Percentiles rank a stretch among this genome's conserved stretches.
Conservation (phyloP, 2,797 vertebrate genomes). For the Distichodus sexfasciatus region DNA sequence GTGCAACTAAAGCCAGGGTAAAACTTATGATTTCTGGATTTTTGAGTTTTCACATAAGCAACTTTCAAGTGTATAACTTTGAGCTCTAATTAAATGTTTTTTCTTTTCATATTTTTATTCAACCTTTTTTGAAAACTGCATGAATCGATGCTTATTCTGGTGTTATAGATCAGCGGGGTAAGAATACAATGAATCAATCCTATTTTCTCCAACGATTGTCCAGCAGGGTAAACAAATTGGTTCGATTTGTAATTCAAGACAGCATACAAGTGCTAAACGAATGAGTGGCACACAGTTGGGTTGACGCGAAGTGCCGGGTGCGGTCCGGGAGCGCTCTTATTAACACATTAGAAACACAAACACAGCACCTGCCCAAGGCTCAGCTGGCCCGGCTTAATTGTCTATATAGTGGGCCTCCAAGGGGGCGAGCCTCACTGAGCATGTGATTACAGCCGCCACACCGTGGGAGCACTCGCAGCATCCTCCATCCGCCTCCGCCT, state of each 20-base stretch:
- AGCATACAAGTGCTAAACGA: slow-evolving; percentile 33
- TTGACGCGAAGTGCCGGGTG: slow-evolving; percentile 10
- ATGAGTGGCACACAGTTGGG: slow-evolving; percentile 21
- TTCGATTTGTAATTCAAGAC: slow-evolving; percentile 40
- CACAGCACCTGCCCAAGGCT: slow-evolving; percentile 49
- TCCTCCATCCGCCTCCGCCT: neutral
- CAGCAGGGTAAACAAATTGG: slow-evolving; percentile 33
- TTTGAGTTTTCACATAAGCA: neutral
- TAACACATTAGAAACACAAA: slow-evolving; percentile 58
- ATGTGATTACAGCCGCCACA: slow-evolving; percentile 40
- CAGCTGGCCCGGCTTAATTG: slow-evolving; percentile 47
- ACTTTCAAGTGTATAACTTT: neutral
- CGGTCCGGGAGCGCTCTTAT: slow-evolving; percentile 42
- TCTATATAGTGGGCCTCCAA: slow-evolving; percentile 37
- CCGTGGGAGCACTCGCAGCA: slow-evolving; percentile 18
- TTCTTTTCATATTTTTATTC: neutral
- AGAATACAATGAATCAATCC: slow-evolving; percentile 8
- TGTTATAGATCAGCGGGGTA: neutral
- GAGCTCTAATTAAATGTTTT: neutral
- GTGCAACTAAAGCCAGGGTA: neutral
- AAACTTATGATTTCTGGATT: neutral
- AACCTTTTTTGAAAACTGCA: neutral
- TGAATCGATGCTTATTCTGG: slow-evolving; percentile 16
- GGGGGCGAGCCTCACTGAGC: slow-evolving; percentile 23
- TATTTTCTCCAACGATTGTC: slow-evolving; percentile 40